These are phyloP conservation scores for Whitmania pigra DNA, from an alignment of 1,140 invertebrate genomes.

Conservation along the genomic window DNA sequence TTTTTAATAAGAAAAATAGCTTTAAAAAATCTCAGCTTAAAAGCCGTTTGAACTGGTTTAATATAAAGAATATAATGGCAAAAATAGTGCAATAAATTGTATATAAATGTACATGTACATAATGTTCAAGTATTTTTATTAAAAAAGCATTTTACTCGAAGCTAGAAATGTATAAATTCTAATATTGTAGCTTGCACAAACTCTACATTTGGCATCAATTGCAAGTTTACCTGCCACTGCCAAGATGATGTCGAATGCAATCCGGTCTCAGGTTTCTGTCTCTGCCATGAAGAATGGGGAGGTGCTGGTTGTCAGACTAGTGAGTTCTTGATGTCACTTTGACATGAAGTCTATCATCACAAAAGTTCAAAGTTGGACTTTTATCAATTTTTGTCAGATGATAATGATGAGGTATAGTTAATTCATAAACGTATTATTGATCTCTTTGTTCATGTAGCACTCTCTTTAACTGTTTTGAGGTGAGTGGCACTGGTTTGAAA, in stretches of 20 bases:
- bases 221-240: conserved; percentile 19
- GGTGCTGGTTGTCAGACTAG: conserved; percentile 27
- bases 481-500: too few relatives aligned
- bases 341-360: background rate
- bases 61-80: too few relatives aligned
- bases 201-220: conserved; percentile 18
- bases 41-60: too few relatives aligned
- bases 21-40: too few relatives aligned
- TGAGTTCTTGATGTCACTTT: conserved; percentile 5
- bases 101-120: too few relatives aligned
- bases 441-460: too few relatives aligned
- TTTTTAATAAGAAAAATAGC: too few relatives aligned
- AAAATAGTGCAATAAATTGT: too few relatives aligned
- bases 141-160: background rate
- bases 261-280: conserved; percentile 19
- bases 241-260: conserved; percentile 9
- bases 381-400: too few relatives aligned
- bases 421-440: too few relatives aligned
- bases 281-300: conserved; percentile 25
- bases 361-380: background rate
- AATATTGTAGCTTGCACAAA: conserved; percentile 9
- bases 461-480: too few relatives aligned
- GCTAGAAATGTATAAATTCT: background rate
- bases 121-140: background rate
- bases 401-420: too few relatives aligned